Base-by-base conservation (phyloP, 2,113 vertebrate genomes). In the Nyctibius bracteatus region DNA sequence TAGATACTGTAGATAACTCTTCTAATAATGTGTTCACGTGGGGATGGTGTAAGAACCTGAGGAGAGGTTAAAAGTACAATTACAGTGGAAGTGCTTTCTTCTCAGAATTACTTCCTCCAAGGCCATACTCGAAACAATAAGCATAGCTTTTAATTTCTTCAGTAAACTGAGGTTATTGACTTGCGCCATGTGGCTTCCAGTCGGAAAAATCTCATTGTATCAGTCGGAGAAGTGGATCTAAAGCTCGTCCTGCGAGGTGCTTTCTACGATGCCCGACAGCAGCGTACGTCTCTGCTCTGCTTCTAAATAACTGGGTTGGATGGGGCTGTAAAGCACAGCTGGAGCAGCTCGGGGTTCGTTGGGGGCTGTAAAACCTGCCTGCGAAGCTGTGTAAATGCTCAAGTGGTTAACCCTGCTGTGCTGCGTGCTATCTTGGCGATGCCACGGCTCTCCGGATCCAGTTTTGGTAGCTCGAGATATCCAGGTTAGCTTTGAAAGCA, bases 11-110 rank as follows among this genome's bases (percentile, higher is more conserved):
- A 35, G 86, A 1, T 75, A 25, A 10, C 23, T 2, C 41, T 68
- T 17, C n/a, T 65, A 28, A 31, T 23, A 47, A 57, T 0, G 72
- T 4, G 33, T 66, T 92, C n/a, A 5, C 3, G 3, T 19, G 71
- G 57, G 61, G 54, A 11, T 66, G 85, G 84, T 44, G 78, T 37
- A 90, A 72, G 94, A 61, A 93, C 30, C 49, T 15, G 25, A 41
- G 63, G 83, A 91, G 92, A 91, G 85, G 94, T 93, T 88, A 70
- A 91, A 92, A 88, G 79, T 95, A 65, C 79, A 77, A 10, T 51
- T 51, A 43, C 2, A 4, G 81, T 89, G 92, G 84, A 93, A 75
- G 71, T 79, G 89, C 90, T 92, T 94, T 91, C 87, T 95, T 57
- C 73, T 57, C 73, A 24, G 73, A 82, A 96, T 96, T 75, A 62